These are phyloP conservation scores for Catagonus wagneri DNA, from an alignment of 2,113 vertebrate species.

Conservation along the genomic window DNA sequence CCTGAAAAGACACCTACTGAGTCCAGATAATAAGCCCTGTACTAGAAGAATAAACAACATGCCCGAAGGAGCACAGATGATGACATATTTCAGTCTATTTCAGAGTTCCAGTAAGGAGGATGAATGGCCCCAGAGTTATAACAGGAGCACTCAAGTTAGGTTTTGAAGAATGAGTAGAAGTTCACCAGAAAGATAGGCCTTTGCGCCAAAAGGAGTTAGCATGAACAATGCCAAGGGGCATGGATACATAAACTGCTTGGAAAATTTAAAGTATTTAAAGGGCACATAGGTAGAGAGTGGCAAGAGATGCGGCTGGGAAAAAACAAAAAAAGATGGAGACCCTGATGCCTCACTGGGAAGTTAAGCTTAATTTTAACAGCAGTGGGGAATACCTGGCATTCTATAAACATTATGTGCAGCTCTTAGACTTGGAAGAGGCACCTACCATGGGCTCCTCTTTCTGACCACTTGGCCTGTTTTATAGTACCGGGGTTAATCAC, in stretches of 20 bases:
- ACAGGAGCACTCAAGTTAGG: background rate
- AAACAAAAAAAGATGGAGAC: background rate
- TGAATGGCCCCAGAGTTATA: background rate
- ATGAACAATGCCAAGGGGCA: background rate
- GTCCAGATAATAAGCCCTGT: background rate
- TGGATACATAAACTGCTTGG: background rate
- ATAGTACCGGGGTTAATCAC: background rate
- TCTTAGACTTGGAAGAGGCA: background rate
- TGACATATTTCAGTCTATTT: background rate
- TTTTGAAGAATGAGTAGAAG: slow-evolving; percentile 6
- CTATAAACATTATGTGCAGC: background rate
- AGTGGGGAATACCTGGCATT: too few species aligned
- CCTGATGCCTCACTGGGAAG: too few species aligned
- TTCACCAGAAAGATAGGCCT: background rate
- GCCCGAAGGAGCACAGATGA: too few species aligned
- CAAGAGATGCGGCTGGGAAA: background rate
- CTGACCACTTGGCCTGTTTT: background rate
- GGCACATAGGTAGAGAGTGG: too few species aligned
- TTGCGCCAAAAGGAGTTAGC: background rate
- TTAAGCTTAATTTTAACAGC: background rate
- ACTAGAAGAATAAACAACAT: background rate
- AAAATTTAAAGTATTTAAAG: background rate
- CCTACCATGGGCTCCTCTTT: background rate
- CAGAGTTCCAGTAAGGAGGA: background rate
- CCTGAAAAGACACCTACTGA: background rate